Conservation (phyloP, 1,140 invertebrate genomes). For the Drosophila kanapiae region DNA sequence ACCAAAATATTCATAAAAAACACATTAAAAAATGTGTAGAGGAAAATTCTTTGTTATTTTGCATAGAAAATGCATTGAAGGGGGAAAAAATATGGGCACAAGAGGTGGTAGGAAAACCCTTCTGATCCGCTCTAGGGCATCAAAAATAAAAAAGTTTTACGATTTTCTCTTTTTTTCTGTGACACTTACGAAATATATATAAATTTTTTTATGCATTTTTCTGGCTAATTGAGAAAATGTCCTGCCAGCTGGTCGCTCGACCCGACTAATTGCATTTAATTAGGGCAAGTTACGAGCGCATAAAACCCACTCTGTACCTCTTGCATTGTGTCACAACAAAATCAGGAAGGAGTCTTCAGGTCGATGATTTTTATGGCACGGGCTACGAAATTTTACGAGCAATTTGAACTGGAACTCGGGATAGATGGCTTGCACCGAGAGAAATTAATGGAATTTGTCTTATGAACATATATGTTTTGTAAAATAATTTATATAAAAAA, state of each 20-base stretch:
- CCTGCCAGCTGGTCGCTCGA: slow-evolving; percentile 47
- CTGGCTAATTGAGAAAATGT: slow-evolving; percentile 50
- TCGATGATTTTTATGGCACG: slow-evolving; percentile 58
- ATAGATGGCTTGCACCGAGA: neutral
- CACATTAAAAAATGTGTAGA: slow-evolving; percentile 46
- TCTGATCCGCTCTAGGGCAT: slow-evolving; percentile 24
- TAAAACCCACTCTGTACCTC: slow-evolving; percentile 37
- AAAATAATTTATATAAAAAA: too few relatives aligned
- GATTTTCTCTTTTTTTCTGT: slow-evolving; percentile 49
- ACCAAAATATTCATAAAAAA: slow-evolving; percentile 65
- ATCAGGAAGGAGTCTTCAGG: slow-evolving; percentile 30
- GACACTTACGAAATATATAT: slow-evolving; percentile 58
- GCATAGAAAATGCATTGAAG: slow-evolving; percentile 61
- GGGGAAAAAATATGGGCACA: neutral
- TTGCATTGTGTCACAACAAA: slow-evolving; percentile 57
- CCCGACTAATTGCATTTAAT: slow-evolving; percentile 62
- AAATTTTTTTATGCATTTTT: slow-evolving; percentile 65
- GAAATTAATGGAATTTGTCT: neutral
- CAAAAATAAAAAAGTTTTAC: slow-evolving; percentile 45
- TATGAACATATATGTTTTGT: neutral
- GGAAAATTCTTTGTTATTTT: slow-evolving; percentile 47
- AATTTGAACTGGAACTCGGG: slow-evolving; percentile 34
- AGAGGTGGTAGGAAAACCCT: slow-evolving; percentile 35
- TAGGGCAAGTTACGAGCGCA: slow-evolving; percentile 56
- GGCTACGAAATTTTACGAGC: slow-evolving; percentile 46